These are phyloP conservation scores for Pelecanus crispus DNA, from an alignment of 2,113 vertebrate genomes.

Conservation along the genomic window DNA sequence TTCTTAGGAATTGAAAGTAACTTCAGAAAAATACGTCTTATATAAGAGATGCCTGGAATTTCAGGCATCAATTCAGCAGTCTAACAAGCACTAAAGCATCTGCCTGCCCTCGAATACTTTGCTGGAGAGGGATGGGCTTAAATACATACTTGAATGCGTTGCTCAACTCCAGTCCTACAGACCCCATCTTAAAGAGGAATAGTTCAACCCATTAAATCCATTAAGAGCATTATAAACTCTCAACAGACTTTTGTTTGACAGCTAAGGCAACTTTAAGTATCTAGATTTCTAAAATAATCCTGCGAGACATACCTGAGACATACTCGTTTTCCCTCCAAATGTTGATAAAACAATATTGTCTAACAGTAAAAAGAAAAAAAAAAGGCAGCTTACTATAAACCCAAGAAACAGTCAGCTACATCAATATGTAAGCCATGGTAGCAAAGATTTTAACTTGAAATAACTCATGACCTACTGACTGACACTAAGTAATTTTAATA, in stretches of 20 bases:
- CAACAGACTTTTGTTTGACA: not conserved
- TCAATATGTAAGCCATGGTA: not conserved
- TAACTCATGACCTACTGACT: not conserved
- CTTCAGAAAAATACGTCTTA: not conserved
- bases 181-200: not conserved
- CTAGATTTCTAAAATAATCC: not conserved
- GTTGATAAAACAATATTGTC: not conserved
- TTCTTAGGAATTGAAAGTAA: not conserved
- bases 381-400: not conserved
- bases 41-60: not conserved
- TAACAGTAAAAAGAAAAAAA: not conserved
- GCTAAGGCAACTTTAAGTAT: not conserved
- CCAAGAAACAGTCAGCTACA: not conserved
- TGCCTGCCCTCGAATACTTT: not conserved
- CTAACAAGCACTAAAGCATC: not conserved
- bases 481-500: not conserved
- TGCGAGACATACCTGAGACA: not conserved
- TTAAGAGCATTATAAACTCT: not conserved
- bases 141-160: not conserved
- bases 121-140: not conserved
- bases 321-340: not conserved
- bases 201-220: not conserved
- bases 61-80: not conserved
- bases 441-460: not conserved
- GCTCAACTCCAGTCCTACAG: not conserved